Conservation (phyloP, 2,888 invertebrate species). For the Pachymerium ferrugineum region DNA sequence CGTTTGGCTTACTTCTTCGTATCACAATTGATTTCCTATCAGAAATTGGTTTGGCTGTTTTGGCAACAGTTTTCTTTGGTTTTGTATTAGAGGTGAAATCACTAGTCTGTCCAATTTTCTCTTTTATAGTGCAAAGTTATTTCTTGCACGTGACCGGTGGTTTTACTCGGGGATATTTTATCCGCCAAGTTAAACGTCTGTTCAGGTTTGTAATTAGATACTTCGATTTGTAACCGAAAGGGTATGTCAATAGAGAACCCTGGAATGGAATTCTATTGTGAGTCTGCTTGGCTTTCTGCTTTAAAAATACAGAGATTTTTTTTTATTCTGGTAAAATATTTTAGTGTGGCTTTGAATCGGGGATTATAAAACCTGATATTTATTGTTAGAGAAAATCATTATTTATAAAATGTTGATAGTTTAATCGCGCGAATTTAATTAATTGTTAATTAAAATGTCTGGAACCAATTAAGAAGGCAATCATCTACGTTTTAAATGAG, state of each 20-base stretch:
- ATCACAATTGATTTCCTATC: conserved; percentile 7
- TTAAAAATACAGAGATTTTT: too few species aligned
- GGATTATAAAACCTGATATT: too few species aligned
- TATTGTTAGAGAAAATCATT: too few species aligned
- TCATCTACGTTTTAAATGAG: too few species aligned
- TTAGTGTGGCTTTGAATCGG: too few species aligned
- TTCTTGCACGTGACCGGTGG: background rate
- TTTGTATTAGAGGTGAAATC: conserved; percentile 7
- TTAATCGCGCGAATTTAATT: too few species aligned
- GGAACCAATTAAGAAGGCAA: too few species aligned
- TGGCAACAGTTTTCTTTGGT: conserved; percentile 9
- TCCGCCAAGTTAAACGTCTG: background rate
- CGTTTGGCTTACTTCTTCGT: background rate
- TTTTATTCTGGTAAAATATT: too few species aligned
- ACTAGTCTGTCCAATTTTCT: conserved; percentile 9
- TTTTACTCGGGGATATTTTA: conserved; percentile 7
- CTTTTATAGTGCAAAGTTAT: background rate
- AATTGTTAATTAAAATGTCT: too few species aligned
- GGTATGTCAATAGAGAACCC: background rate
- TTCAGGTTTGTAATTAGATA: conserved; percentile 7
- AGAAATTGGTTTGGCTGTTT: conserved; percentile 21
- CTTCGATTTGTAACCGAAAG: background rate
- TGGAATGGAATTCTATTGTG: background rate
- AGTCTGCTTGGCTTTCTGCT: too few species aligned
- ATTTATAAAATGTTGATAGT: too few species aligned